Percentiles rank a stretch among this genome's conserved stretches.
These are phyloP conservation scores for Dufourea novaeangliae DNA, from an alignment of 1,140 invertebrate genomes.

Conservation along the genomic window DNA sequence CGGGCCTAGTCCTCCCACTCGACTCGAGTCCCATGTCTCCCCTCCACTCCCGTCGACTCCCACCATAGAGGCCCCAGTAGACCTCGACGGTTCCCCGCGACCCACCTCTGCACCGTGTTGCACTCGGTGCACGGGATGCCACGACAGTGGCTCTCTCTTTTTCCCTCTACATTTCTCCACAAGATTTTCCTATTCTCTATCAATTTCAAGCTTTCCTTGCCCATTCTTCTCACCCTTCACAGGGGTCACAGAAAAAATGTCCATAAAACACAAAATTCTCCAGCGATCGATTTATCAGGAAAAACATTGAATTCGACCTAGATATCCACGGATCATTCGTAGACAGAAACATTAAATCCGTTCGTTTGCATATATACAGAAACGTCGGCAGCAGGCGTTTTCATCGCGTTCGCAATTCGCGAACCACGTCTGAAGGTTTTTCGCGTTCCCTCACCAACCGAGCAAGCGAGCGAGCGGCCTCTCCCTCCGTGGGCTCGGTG, in stretches of 20 bases:
- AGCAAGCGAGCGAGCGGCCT: conserved; percentile 23
- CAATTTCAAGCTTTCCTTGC: no score
- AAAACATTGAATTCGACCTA: no score
- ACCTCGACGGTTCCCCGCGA: conserved; percentile 52
- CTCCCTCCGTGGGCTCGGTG: conserved; percentile 50
- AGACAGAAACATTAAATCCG: no score
- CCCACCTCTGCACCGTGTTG: conserved; percentile 54
- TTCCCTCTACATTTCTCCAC: conserved; percentile 12
- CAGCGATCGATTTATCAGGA: neutral
- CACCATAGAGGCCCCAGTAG: conserved; percentile 28
- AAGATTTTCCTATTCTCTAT: neutral
- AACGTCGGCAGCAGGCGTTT: neutral
- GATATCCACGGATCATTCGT: neutral
- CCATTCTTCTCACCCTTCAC: no score
- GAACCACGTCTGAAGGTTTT: neutral
- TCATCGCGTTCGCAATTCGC: neutral
- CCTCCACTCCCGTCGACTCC: conserved; percentile 34
- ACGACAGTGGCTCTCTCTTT: conserved; percentile 49
- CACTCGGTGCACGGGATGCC: conserved; percentile 49
- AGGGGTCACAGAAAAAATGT: no score
- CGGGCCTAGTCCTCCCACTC: conserved; percentile 65
- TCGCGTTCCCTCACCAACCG: neutral
- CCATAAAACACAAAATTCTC: no score
- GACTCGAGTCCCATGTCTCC: conserved; percentile 25
- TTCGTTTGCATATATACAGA: no score